phyloP scores from a whole-genome alignment of 2,888 invertebrate species.

The Dryobota labecula region DNA sequence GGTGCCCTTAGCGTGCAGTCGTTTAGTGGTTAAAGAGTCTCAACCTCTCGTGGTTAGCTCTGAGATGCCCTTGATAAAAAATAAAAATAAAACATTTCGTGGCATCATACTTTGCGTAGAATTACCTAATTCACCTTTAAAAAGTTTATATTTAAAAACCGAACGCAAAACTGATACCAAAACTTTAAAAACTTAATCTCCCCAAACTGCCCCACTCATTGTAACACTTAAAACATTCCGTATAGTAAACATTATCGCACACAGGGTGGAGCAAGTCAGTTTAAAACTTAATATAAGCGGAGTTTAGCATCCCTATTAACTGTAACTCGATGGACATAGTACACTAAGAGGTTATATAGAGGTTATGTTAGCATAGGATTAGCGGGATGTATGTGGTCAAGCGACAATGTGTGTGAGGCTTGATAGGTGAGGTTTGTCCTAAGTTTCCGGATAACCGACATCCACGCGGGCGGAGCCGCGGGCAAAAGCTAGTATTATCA shows the following conservation, averaged over 20 bases:
- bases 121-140: neutral
- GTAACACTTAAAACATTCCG: constrained; percentile 25
- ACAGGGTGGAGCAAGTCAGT: constrained; percentile 58
- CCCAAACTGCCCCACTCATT: constrained; percentile 9
- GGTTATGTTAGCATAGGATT: constrained; percentile 24
- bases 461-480: no score
- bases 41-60: no score
- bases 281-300: constrained; percentile 71
- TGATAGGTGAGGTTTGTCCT: no score
- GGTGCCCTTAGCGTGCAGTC: no score
- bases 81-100: no score
- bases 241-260: constrained; percentile 53
- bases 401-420: neutral
- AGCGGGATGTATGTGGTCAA: constrained; percentile 22
- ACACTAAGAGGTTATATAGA: constrained; percentile 55
- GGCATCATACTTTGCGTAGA: neutral
- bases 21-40: no score
- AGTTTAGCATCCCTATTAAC: constrained; percentile 68
- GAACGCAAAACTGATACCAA: neutral
- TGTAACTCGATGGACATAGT: constrained; percentile 57
- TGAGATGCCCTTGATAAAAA: no score
- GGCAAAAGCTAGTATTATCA: no score
- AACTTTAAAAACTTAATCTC: neutral
- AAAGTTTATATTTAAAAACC: neutral
- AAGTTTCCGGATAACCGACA: no score